Conservation (phyloP, 2,797 vertebrate genomes). For the Alca torda region DNA sequence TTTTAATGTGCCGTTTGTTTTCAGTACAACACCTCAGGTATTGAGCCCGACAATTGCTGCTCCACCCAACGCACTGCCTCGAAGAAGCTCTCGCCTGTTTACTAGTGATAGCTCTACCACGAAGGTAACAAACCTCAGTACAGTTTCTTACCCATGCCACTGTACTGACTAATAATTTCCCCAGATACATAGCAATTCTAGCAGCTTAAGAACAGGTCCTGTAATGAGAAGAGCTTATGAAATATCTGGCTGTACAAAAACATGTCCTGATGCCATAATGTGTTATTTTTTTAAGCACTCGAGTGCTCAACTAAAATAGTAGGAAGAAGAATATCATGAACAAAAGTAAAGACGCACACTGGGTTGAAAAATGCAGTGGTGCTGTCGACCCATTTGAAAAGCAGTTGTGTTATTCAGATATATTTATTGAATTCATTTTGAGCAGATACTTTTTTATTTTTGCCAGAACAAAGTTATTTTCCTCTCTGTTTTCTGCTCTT, state of each 20-base stretch:
- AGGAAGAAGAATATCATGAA: not conserved
- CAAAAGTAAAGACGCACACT: not conserved
- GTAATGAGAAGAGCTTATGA: not conserved
- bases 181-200: not conserved
- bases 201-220: not conserved
- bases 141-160: not conserved
- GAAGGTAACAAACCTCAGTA: slow-evolving; percentile 82
- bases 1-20: not conserved
- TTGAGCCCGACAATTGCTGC: slow-evolving; percentile 96
- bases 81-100: slow-evolving; percentile 94
- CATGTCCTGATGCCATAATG: not conserved
- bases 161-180: not conserved
- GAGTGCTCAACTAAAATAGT: not conserved
- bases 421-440: not conserved
- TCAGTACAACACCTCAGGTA: slow-evolving; percentile 95
- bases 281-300: not conserved
- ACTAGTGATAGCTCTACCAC: slow-evolving; percentile 97
- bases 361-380: not conserved
- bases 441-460: not conserved
- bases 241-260: not conserved
- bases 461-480: not conserved
- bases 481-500: not conserved
- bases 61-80: slow-evolving; percentile 94
- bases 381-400: not conserved
- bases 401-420: not conserved